Base-by-base conservation (phyloP, 2,113 vertebrate species). In the Ictalurus punctatus region DNA sequence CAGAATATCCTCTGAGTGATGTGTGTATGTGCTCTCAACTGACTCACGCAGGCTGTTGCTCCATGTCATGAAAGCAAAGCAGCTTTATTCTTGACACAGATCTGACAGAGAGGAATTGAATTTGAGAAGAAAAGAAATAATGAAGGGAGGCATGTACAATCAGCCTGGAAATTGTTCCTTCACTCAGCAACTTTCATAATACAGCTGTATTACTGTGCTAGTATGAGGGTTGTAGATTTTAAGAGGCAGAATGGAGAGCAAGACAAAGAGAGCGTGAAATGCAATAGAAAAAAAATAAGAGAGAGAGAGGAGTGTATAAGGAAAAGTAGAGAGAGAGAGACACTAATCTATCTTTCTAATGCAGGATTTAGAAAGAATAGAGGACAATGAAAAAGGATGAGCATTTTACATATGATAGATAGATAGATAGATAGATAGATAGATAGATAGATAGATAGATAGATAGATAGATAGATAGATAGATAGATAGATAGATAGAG, bases 1-100 rank as follows among this genome's bases (percentile, higher is more conserved):
- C 10, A 27, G 30, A 71, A 78, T 40, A 37, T 71, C 79, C 63
- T n/a, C 63, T 58, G 86, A 82, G 86, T 56, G 74, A 87, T 82
- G 30, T 56, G 52, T 83, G 65, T 82, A 44, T 12, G 16, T 37
- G 79, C 44, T 40, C 59, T 81, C 61, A 27, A 58, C 54, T 88
- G 86, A 83, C 79, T 88, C 79, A 83, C 9, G 21, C 48, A 83
- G 56, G 10, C 79, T 73, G 65, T 73, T 40, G 80, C 25, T 54
- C 79, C 34, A 16, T 40, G 30, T 56, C 59, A 59, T 30, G 79
- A 88, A 83, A 83, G 81, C n/a, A 48, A 40, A 40, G 65, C 65
- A 21, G 13, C 65, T 73, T 86, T 63, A 44, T 52, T 52, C 44
- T 44, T 54, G 76, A 78, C 74, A 78, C 52, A 83, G 30, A 73